A percentile compares a stretch with the other conserved stretches of the same genome.
These are phyloP conservation scores for Lagocephalus sceleratus DNA, from an alignment of 2,797 vertebrate genomes.

Conservation along the genomic window DNA sequence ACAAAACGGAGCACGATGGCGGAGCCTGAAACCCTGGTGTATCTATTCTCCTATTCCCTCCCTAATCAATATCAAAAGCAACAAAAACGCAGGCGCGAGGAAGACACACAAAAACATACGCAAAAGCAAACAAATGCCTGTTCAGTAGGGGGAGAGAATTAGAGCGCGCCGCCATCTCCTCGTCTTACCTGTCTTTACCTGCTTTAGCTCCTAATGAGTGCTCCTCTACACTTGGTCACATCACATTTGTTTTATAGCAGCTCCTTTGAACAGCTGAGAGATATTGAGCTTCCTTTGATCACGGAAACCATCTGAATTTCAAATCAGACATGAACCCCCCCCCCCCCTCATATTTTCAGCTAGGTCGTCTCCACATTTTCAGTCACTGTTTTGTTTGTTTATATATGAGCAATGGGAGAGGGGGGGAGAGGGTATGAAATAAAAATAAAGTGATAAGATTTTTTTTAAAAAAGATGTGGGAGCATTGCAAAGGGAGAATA, in stretches of 20 bases:
- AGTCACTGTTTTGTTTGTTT: slow-evolving; percentile 79
- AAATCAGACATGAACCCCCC: slow-evolving; percentile 83
- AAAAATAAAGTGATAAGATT: slow-evolving; percentile 40
- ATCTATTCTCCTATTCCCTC: slow-evolving; percentile 74
- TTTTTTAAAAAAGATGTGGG: slow-evolving; percentile 50
- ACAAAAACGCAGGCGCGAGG: slow-evolving; percentile 61
- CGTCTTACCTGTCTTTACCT: slow-evolving; percentile 88
- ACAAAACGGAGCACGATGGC: slow-evolving; percentile 67
- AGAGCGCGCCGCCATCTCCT: slow-evolving; percentile 72
- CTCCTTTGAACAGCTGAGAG: slow-evolving; percentile 97
- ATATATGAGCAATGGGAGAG: slow-evolving; percentile 51
- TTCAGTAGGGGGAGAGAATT: slow-evolving; percentile 71
- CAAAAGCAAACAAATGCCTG: slow-evolving; percentile 76
- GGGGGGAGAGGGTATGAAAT: slow-evolving; percentile 23
- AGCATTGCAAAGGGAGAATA: slow-evolving; percentile 45
- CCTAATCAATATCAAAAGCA: slow-evolving; percentile 81
- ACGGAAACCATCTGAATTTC: slow-evolving; percentile 90
- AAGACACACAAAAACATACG: slow-evolving; percentile 65
- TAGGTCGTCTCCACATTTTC: slow-evolving; percentile 67
- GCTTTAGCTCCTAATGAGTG: slow-evolving; percentile 94
- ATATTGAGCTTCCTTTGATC: slow-evolving; percentile 94
- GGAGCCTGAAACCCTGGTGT: slow-evolving; percentile 56
- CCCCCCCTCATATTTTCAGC: slow-evolving; percentile 45
- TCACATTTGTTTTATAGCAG: slow-evolving; percentile 89
- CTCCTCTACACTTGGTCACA: slow-evolving; percentile 94